phyloP scores from a whole-genome alignment of 2,888 invertebrate species.

The Agonopterix subpropinquella region DNA sequence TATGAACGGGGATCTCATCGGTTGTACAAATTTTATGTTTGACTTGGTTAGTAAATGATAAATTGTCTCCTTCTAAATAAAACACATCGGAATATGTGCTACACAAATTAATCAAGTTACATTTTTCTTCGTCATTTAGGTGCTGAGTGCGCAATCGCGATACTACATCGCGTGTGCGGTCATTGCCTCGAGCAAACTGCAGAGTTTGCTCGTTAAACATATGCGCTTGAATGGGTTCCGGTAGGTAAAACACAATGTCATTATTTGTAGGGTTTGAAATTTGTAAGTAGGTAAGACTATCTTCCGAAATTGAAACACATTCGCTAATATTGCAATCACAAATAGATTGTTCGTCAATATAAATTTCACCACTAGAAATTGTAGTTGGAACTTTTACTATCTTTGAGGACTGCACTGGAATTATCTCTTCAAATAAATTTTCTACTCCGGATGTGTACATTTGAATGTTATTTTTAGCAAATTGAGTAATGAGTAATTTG shows the following conservation, averaged over 20 bases:
- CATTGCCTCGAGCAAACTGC: background rate
- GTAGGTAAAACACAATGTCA: background rate
- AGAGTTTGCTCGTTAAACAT: background rate
- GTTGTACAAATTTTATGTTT: too few relatives aligned
- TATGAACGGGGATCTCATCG: too few relatives aligned
- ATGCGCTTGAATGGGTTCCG: background rate
- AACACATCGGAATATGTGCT: too few relatives aligned
- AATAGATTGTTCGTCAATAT: background rate
- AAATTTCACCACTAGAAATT: background rate
- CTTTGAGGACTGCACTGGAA: background rate
- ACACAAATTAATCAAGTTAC: too few relatives aligned
- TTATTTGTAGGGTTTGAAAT: background rate
- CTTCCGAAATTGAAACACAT: background rate
- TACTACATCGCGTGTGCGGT: background rate
- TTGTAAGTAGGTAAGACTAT: background rate
- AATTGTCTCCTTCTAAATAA: too few relatives aligned
- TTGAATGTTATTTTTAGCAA: too few relatives aligned
- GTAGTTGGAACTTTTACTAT: background rate
- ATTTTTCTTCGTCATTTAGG: too few relatives aligned
- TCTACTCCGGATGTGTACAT: too few relatives aligned
- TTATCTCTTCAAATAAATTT: too few relatives aligned
- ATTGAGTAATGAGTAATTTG: too few relatives aligned
- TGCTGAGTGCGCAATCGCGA: background rate
- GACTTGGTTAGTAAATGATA: too few relatives aligned
- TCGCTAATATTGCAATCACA: slow-evolving; percentile 1